These are phyloP conservation scores for Mantis religiosa DNA, from an alignment of 2,888 invertebrate species.

Conservation along the genomic window DNA sequence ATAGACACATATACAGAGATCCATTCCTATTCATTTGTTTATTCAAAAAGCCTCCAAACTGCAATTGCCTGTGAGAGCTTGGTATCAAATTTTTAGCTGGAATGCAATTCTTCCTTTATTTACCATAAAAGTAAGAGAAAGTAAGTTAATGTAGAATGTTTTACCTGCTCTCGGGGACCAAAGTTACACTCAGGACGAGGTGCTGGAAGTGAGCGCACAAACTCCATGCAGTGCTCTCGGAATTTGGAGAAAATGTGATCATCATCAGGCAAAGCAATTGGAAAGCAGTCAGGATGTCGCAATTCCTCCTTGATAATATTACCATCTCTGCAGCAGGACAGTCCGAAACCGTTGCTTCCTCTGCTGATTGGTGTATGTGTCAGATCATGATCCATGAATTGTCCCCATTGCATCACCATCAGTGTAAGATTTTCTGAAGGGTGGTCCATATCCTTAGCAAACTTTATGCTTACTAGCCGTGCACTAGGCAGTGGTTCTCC, in stretches of 20 bases:
- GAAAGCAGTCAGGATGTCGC: constrained; percentile 42
- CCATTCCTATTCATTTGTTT: too few species aligned
- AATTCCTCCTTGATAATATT: constrained; percentile 35
- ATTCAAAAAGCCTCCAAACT: too few species aligned
- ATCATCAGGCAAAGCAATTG: constrained; percentile 41
- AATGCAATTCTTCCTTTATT: too few species aligned
- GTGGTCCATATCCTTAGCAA: constrained; percentile 37
- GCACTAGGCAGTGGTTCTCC: constrained; percentile 45
- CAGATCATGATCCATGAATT: constrained; percentile 55
- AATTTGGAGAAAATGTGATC: constrained; percentile 45
- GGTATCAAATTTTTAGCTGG: too few species aligned
- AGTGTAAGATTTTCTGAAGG: constrained; percentile 49
- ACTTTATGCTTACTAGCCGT: constrained; percentile 45
- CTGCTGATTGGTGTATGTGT: constrained; percentile 53
- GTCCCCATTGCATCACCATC: constrained; percentile 55
- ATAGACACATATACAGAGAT: too few species aligned
- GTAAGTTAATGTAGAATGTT: too few species aligned
- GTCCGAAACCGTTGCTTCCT: constrained; percentile 41
- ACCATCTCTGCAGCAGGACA: constrained; percentile 43
- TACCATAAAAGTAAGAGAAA: too few species aligned
- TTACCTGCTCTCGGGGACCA: constrained; percentile 47
- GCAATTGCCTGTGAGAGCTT: too few species aligned
- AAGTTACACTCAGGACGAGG: constrained; percentile 47
- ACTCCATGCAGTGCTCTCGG: constrained; percentile 46
- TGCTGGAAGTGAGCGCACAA: constrained; percentile 45